Percentiles rank a stretch among this genome's conserved stretches.
These are phyloP conservation scores for Actinopyga echinites DNA, from an alignment of 53 echinoderm and acorn worm genomes.

Conservation along the genomic window DNA sequence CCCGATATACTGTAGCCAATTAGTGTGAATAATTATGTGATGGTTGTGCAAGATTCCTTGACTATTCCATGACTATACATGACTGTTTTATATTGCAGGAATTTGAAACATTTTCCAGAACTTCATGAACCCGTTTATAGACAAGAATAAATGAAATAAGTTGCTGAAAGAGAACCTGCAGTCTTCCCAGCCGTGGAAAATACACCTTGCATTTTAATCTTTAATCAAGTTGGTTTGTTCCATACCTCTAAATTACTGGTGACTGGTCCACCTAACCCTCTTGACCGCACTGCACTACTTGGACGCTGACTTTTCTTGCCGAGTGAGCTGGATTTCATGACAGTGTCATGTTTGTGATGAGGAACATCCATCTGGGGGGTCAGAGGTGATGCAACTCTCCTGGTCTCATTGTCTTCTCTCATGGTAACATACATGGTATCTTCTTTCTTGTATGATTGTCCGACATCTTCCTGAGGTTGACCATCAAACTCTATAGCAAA, in stretches of 20 bases:
- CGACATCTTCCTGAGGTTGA: slow-evolving; percentile 58
- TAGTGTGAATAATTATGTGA: neutral
- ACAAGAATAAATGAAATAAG: too few species aligned
- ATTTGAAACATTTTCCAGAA: too few species aligned
- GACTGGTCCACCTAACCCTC: slow-evolving; percentile 89
- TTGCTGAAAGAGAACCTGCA: too few species aligned
- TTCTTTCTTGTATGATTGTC: slow-evolving; percentile 26
- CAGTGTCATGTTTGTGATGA: neutral
- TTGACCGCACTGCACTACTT: slow-evolving; percentile 58
- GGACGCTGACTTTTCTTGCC: slow-evolving; percentile 44
- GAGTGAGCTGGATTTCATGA: neutral
- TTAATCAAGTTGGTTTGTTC: too few species aligned
- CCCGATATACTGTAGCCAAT: neutral
- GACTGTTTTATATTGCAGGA: too few species aligned
- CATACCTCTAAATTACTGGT: slow-evolving; percentile 87
- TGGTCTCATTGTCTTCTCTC: neutral
- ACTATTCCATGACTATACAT: too few species aligned
- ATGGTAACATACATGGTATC: slow-evolving; percentile 7
- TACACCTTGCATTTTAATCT: too few species aligned
- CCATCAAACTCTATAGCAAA: slow-evolving; percentile 50
- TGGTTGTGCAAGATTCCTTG: too few species aligned
- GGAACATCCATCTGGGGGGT: neutral
- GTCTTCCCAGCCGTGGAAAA: too few species aligned
- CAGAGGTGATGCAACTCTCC: neutral
- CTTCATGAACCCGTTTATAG: too few species aligned